These are phyloP conservation scores for Dugesia japonica DNA, from an alignment of 2,888 invertebrate genomes.

Conservation along the genomic window DNA sequence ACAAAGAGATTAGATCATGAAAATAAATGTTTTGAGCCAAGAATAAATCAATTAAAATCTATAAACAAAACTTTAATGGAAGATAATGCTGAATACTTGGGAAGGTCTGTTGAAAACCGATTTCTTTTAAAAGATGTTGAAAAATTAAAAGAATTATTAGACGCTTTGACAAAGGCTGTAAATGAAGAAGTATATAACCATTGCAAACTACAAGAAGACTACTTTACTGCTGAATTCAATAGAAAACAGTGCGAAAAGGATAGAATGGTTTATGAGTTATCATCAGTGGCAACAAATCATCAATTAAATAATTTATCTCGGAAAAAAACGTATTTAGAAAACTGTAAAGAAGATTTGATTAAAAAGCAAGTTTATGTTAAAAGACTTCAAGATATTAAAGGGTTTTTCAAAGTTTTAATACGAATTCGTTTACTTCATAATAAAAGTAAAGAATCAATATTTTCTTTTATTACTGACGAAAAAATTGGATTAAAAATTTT, in stretches of 20 bases:
- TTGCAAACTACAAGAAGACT: background rate
- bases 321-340: background rate
- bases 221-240: background rate
- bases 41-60: background rate
- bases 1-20: background rate
- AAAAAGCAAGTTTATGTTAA: background rate
- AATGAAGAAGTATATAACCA: background rate
- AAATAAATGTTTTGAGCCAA: slow-evolving; percentile 6
- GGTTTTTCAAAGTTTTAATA: background rate
- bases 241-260: slow-evolving; percentile 1
- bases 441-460: background rate
- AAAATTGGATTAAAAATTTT: background rate
- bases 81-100: background rate
- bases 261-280: background rate
- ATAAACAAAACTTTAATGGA: background rate
- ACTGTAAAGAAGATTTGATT: slow-evolving; percentile 5
- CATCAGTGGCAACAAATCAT: background rate
- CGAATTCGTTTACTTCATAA: background rate
- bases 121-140: background rate
- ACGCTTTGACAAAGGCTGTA: background rate
- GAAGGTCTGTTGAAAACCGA: background rate
- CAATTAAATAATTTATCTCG: background rate
- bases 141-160: slow-evolving; percentile 10
- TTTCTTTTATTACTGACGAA: background rate
- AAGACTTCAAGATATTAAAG: background rate